Base-by-base conservation (phyloP, 2,113 vertebrate species). In the Thunnus thynnus region DNA sequence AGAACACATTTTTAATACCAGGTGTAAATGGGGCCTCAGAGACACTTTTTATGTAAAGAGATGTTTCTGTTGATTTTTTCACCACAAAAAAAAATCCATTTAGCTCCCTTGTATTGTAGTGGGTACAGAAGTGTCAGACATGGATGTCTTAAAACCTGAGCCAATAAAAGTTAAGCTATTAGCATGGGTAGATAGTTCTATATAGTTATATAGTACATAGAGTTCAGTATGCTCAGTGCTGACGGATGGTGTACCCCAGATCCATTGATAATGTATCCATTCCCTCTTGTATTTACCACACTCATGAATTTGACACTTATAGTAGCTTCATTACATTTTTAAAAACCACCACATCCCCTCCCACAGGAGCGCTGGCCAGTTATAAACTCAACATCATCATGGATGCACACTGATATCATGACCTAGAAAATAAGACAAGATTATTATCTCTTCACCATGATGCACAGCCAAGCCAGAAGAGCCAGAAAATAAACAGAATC, bases 391-490 rank as follows among this genome's bases (percentile, higher is more conserved):
- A 44, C 63, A 56, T 57, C 70, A 72, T 76, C 36, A 52, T 32
- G 48, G 12, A 52, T 65, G 16, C 58, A 70, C n/a, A 14, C 56
- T 80, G 55, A 65, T 58, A 76, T 67, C 13, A 60, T 78, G 77
- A 87, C 78, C 81, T 65, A 85, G 81, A 86, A 88, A 84, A 72
- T 30, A 58, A 71, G 77, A 75, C 47, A 48, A 69, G 36, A 74
- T 67, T 52, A 86, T 76, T 72, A 69, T 82, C 54, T 77, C 62
- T 78, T 48, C 74, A 62, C 58, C 14, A 73, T 64, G 44, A 76
- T 63, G 64, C 22, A 32, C 13, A 52, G 3, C 47, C 17, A 16
- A 50, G 55, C 16, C 61, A 13, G 9, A 44, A 52, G 74, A 50
- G 52, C 41, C 69, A 68, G 30, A 48, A 46, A 4, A 61, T n/a